Percentiles rank a stretch among this genome's conserved stretches.
These are phyloP conservation scores for Acleris sparsana DNA, from an alignment of 2,888 invertebrate species.

Conservation along the genomic window DNA sequence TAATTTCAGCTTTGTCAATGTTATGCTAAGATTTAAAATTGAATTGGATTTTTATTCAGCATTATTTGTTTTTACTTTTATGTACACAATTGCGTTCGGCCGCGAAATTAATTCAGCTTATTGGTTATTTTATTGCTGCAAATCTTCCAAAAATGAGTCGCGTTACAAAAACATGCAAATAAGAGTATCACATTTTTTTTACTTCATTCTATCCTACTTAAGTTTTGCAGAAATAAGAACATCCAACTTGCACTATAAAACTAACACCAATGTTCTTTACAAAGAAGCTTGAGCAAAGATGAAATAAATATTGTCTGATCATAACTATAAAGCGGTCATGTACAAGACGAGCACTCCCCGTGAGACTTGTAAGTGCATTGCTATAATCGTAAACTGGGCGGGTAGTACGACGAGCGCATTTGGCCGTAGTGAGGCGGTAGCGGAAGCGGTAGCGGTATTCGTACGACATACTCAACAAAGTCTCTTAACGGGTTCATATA, in stretches of 20 bases:
- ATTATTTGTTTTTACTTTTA: no score
- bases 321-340: conserved; percentile 57
- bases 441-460: conserved; percentile 3
- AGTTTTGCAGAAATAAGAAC: no score
- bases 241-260: not conserved
- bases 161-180: not conserved
- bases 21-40: no score
- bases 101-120: not conserved
- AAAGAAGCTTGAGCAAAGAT: conserved; percentile 28
- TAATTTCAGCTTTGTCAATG: no score
- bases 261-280: not conserved
- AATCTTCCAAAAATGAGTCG: not conserved
- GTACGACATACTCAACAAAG: conserved; percentile 1
- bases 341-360: conserved; percentile 47
- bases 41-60: no score
- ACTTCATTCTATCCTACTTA: no score
- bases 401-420: conserved; percentile 48
- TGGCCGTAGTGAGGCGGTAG: conserved; percentile 12
- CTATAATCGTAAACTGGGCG: conserved; percentile 65
- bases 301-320: conserved; percentile 53
- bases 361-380: conserved; percentile 59
- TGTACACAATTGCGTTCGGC: no score
- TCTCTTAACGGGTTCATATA: no score
- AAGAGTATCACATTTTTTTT: not conserved
- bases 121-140: not conserved